Percentiles rank a stretch among this genome's conserved stretches.
phyloP scores from a whole-genome alignment of 2,888 invertebrate genomes.

The Gryllus longicercus region DNA sequence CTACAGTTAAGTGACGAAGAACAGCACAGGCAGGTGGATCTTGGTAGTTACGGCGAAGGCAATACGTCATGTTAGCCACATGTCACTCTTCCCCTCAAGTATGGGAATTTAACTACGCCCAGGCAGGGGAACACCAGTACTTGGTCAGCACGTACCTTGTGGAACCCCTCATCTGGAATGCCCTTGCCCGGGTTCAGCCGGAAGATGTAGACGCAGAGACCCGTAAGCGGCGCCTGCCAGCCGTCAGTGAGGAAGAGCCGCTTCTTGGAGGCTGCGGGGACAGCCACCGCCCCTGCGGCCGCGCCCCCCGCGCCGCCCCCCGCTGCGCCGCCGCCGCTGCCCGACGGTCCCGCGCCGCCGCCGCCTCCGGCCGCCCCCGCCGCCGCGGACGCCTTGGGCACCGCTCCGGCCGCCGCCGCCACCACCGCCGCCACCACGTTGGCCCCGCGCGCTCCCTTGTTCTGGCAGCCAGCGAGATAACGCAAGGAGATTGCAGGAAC shows the following conservation, averaged over 20 bases:
- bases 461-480: slow-evolving; percentile 41
- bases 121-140: no score
- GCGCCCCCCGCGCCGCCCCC: slow-evolving; percentile 42
- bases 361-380: slow-evolving; percentile 53
- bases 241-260: slow-evolving; percentile 83
- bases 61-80: no score
- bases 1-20: no score
- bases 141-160: slow-evolving; percentile 57
- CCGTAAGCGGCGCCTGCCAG: slow-evolving; percentile 75
- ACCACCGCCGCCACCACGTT: slow-evolving; percentile 67
- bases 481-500: no score
- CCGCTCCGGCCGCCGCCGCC: slow-evolving; percentile 53
- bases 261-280: slow-evolving; percentile 54
- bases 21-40: no score
- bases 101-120: no score
- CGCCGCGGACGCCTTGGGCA: slow-evolving; percentile 69
- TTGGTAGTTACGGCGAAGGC: no score
- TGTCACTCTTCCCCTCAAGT: no score
- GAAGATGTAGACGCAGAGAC: slow-evolving; percentile 81
- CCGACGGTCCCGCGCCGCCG: slow-evolving; percentile 74
- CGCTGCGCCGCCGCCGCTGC: slow-evolving; percentile 64
- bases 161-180: slow-evolving; percentile 88
- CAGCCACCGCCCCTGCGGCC: background rate
- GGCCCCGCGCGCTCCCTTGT: slow-evolving; percentile 59
- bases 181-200: slow-evolving; percentile 77